Conservation (phyloP, 2,113 vertebrate species). For the Oncorhynchus clarkii region DNA sequence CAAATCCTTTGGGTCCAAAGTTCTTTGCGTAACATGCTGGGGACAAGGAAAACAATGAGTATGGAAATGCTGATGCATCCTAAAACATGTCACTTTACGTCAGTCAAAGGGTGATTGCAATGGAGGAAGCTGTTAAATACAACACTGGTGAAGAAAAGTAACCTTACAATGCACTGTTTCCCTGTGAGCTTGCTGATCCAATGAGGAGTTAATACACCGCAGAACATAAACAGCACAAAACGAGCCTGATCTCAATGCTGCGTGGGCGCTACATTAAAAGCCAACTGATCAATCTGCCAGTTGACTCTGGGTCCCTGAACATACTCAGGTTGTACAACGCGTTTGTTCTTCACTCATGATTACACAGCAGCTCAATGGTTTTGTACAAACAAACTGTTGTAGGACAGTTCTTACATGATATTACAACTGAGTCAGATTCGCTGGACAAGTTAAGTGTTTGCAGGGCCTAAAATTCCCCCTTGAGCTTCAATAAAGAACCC, state of each 20-base stretch:
- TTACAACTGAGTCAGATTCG: too few relatives aligned
- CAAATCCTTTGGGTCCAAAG: constrained; percentile 95
- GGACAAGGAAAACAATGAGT: constrained; percentile 19
- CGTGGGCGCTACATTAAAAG: constrained; percentile 19
- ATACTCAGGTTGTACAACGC: too few relatives aligned
- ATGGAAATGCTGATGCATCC: background rate
- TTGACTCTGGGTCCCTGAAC: too few relatives aligned
- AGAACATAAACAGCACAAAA: background rate
- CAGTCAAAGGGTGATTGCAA: background rate
- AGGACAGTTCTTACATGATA: too few relatives aligned
- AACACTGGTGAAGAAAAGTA: background rate
- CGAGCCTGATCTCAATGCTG: background rate
- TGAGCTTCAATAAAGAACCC: background rate
- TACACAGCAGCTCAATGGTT: too few relatives aligned
- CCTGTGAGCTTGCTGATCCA: background rate
- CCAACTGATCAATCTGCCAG: too few relatives aligned
- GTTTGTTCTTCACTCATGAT: too few relatives aligned
- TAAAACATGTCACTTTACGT: background rate
- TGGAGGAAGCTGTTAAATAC: background rate
- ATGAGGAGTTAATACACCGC: background rate
- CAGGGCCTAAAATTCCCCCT: background rate
- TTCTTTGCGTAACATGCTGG: constrained; percentile 92
- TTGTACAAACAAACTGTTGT: too few relatives aligned
- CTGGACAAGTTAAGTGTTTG: too few relatives aligned
- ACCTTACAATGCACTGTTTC: background rate